These are phyloP conservation scores for Iphiclides podalirius DNA, from an alignment of 2,888 invertebrate genomes.

Conservation along the genomic window DNA sequence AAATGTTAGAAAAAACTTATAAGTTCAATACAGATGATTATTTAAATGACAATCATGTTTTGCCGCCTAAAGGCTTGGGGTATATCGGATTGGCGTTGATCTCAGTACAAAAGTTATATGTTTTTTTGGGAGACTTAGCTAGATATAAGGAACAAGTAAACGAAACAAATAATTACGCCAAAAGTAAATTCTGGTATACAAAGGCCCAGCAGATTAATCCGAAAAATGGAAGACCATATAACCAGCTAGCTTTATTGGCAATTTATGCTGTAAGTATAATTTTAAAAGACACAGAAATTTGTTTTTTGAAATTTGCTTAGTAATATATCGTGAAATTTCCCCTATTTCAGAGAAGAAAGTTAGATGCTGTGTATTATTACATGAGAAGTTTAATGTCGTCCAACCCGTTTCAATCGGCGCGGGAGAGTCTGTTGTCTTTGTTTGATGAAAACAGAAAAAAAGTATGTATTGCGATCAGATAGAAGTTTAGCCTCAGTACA, in stretches of 20 bases:
- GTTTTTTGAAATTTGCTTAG: too few species aligned
- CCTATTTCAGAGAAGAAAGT: conserved; percentile 89
- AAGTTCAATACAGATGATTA: conserved; percentile 85
- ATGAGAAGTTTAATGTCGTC: conserved; percentile 97
- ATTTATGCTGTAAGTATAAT: conserved; percentile 86
- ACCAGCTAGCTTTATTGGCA: conserved; percentile 95
- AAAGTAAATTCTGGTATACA: conserved; percentile 89
- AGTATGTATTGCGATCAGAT: conserved; percentile 66
- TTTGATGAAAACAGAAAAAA: conserved; percentile 97
- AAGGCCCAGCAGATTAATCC: conserved; percentile 96
- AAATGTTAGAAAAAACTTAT: conserved; percentile 86
- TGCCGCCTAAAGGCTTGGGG: conserved; percentile 82
- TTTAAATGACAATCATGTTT: conserved; percentile 78
- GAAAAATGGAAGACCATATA: conserved; percentile 96
- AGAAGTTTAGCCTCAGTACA: not conserved
- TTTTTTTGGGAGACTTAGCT: conserved; percentile 95
- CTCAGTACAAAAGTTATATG: conserved; percentile 91
- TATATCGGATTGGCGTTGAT: conserved; percentile 88
- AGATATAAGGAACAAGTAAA: conserved; percentile 93
- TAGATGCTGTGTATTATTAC: conserved; percentile 98
- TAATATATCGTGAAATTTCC: too few species aligned
- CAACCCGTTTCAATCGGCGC: conserved; percentile 95
- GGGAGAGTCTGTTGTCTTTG: conserved; percentile 91
- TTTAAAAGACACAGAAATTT: too few species aligned
- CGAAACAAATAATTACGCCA: conserved; percentile 89